These are phyloP conservation scores for Hippocampus barbouri DNA, from an alignment of 2,113 vertebrate genomes.

Conservation along the genomic window DNA sequence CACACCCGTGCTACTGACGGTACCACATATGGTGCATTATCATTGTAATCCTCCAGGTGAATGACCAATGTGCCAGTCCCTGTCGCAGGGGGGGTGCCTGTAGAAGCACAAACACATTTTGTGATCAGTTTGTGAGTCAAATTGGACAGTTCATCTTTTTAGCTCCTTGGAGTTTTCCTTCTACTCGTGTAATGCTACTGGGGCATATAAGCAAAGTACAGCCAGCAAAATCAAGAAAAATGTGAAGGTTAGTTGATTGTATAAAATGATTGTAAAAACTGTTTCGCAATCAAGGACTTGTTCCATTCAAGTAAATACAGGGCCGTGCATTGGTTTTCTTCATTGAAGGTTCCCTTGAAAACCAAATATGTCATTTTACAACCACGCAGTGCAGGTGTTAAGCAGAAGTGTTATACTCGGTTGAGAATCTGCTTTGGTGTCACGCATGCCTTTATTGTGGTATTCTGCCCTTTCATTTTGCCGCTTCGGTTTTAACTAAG, in stretches of 20 bases:
- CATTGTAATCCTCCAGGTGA: conserved; percentile 88
- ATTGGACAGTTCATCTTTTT: background rate
- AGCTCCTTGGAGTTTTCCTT: background rate
- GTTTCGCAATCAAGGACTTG: background rate
- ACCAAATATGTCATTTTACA: background rate
- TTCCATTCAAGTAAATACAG: background rate
- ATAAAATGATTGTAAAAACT: background rate
- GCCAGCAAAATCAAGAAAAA: background rate
- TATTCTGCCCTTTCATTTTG: conserved; percentile 36
- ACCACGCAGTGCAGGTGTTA: conserved; percentile 4
- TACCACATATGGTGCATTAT: conserved; percentile 87
- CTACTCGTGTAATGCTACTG: background rate
- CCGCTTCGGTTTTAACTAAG: conserved; percentile 35
- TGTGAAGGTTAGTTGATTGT: background rate
- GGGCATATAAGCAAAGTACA: background rate
- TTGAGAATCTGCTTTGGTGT: conserved; percentile 9
- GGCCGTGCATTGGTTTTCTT: background rate
- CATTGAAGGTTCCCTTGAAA: conserved; percentile 8
- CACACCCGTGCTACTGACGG: conserved; percentile 85
- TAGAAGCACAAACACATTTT: conserved; percentile 19
- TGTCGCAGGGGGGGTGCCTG: conserved; percentile 87
- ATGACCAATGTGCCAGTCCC: conserved; percentile 90
- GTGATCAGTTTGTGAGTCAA: background rate
- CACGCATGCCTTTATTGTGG: conserved; percentile 43
- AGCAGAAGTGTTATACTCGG: conserved; percentile 3